Evolutionary conservation across 2,797 vertebrate species (phyloP).

Genomic region (Decapterus maruadsi): DNA sequence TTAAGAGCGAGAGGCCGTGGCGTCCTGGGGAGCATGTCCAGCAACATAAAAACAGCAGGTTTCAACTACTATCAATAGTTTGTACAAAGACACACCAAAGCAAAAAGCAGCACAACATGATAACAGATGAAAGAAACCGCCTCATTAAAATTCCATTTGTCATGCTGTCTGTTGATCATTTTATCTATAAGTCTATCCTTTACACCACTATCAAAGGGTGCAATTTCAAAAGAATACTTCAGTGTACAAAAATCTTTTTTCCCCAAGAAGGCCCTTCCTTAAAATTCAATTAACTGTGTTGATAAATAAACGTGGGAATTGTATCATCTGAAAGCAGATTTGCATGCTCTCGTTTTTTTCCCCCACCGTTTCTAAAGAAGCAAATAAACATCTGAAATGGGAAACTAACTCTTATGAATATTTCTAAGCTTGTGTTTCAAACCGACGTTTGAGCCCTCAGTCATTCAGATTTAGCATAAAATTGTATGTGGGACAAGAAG

Average conservation of each 20-base stretch:
- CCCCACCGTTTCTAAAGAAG: constrained; percentile 52
- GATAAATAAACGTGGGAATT: constrained; percentile 80
- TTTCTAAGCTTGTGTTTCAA: constrained; percentile 65
- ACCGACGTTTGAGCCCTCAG: constrained; percentile 44
- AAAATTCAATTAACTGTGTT: constrained; percentile 84
- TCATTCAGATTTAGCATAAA: constrained; percentile 70
- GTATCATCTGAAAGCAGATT: constrained; percentile 81
- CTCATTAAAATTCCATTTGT: constrained; percentile 97
- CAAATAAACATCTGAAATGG: constrained; percentile 76
- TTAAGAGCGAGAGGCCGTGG: constrained; percentile 87
- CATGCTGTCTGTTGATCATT: constrained; percentile 91
- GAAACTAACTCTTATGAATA: constrained; percentile 75
- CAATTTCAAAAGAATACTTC: constrained; percentile 92
- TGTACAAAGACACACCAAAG: constrained; percentile 86
- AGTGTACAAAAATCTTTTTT: constrained; percentile 63
- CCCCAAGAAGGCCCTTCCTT: constrained; percentile 71
- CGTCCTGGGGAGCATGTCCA: constrained; percentile 93
- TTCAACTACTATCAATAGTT: constrained; percentile 93
- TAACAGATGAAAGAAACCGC: constrained; percentile 92
- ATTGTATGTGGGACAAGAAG: constrained; percentile 64
- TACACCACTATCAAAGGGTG: constrained; percentile 91
- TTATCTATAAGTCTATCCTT: constrained; percentile 93
- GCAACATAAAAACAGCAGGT: constrained; percentile 94
- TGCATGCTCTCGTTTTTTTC: constrained; percentile 66
- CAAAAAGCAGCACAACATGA: constrained; percentile 89